These are phyloP conservation scores for Acronicta aceris DNA, from an alignment of 2,888 invertebrate genomes.

Conservation along the genomic window DNA sequence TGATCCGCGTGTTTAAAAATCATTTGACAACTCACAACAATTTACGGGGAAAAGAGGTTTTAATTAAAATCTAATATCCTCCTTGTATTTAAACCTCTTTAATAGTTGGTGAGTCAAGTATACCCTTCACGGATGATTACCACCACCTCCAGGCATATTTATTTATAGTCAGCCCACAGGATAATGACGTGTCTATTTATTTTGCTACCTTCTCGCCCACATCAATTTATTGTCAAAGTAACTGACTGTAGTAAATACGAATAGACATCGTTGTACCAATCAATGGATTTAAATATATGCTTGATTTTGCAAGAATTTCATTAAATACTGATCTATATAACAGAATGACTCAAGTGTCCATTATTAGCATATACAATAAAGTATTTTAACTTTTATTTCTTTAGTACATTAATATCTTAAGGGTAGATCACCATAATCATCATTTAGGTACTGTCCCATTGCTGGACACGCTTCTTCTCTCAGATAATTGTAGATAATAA, in stretches of 20 bases:
- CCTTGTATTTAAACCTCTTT: background rate
- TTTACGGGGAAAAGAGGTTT: too few species aligned
- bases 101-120: conserved; percentile 18
- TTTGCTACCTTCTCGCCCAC: conserved; percentile 45
- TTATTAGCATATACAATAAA: too few species aligned
- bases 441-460: too few species aligned
- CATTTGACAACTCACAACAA: too few species aligned
- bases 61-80: too few species aligned
- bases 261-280: conserved; percentile 27
- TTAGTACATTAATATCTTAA: too few species aligned
- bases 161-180: conserved; percentile 47
- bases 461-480: too few species aligned
- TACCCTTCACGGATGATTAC: conserved; percentile 47
- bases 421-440: too few species aligned
- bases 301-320: background rate
- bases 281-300: conserved; percentile 11
- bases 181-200: conserved; percentile 50
- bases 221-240: conserved; percentile 37
- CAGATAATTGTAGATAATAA: too few species aligned
- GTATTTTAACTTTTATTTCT: too few species aligned
- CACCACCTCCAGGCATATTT: conserved; percentile 31
- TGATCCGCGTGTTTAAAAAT: too few species aligned
- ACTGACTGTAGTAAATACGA: conserved; percentile 39
- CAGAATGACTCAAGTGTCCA: too few species aligned
- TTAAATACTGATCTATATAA: background rate